A percentile compares a stretch with the other conserved stretches of the same genome.
Evolutionary conservation across 2,797 vertebrate species (phyloP).

Genomic region (Esox masquinongy): DNA sequence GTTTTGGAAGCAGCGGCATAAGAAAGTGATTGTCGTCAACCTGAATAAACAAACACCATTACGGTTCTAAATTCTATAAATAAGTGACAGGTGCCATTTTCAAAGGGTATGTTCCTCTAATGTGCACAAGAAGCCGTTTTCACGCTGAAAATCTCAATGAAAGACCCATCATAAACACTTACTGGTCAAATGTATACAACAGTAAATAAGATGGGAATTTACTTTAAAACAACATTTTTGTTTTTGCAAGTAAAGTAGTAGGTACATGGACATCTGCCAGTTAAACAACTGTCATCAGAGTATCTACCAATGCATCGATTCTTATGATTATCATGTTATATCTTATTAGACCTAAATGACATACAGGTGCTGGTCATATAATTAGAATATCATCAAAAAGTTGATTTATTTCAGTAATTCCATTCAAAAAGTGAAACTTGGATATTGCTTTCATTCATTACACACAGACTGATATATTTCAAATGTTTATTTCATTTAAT

Average conservation of each 20-base stretch:
- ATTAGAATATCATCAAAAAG: too few relatives aligned
- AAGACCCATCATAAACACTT: background rate
- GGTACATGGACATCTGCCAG: background rate
- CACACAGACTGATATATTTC: too few relatives aligned
- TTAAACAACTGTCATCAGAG: background rate
- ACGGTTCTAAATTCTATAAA: slow-evolving; percentile 63
- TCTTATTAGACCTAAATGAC: background rate
- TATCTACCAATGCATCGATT: too few relatives aligned
- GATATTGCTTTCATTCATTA: too few relatives aligned
- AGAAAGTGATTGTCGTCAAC: slow-evolving; percentile 59
- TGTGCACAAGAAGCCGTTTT: background rate
- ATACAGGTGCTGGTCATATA: too few relatives aligned
- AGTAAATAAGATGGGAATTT: background rate
- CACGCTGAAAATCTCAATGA: background rate
- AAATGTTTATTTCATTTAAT: too few relatives aligned
- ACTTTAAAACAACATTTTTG: background rate
- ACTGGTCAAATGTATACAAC: background rate
- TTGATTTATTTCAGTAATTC: too few relatives aligned
- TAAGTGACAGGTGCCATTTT: slow-evolving; percentile 35
- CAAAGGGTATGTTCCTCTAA: background rate
- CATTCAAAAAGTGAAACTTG: too few relatives aligned
- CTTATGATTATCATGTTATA: background rate
- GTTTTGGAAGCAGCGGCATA: slow-evolving; percentile 60
- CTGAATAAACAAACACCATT: slow-evolving; percentile 60
- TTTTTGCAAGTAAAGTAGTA: background rate